These are phyloP conservation scores for Pyralis farinalis DNA, from an alignment of 2,888 invertebrate genomes.

Conservation along the genomic window DNA sequence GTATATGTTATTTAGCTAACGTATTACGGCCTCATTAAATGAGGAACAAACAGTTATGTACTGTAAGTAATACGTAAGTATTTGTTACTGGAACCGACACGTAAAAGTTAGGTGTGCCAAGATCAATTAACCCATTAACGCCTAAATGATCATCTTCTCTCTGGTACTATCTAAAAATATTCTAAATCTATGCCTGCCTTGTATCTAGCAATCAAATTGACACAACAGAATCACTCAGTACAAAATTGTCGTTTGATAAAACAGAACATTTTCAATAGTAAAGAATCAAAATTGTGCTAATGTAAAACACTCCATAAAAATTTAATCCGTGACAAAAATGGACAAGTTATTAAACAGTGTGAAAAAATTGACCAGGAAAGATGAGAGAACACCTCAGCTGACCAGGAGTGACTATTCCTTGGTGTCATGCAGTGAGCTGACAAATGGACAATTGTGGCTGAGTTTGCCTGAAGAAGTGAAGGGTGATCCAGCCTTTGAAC, in stretches of 20 bases:
- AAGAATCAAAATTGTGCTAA: too few species aligned
- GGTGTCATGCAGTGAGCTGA: conserved; percentile 76
- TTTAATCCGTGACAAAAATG: conserved; percentile 29
- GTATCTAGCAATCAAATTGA: background rate
- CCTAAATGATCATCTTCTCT: too few species aligned
- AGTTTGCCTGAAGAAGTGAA: conserved; percentile 83
- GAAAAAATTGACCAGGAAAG: conserved; percentile 57
- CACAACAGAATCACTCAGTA: background rate
- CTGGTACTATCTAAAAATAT: too few species aligned
- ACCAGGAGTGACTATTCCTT: conserved; percentile 68
- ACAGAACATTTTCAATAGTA: too few species aligned
- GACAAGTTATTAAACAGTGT: conserved; percentile 45
- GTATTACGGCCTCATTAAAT: too few species aligned
- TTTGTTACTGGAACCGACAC: too few species aligned
- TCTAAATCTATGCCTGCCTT: background rate
- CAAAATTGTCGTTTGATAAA: background rate
- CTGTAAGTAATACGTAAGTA: too few species aligned
- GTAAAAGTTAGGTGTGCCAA: too few species aligned
- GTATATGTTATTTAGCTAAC: too few species aligned
- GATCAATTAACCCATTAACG: too few species aligned
- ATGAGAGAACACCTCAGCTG: conserved; percentile 50
- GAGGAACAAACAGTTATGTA: too few species aligned
- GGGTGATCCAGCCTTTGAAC: conserved; percentile 83
- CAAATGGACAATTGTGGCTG: conserved; percentile 83
- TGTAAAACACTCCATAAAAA: too few species aligned